Evolutionary conservation across 2,113 vertebrate genomes (phyloP), one percentile per base, ranked within the genome.

Genomic region (Aphyosemion australe): DNA sequence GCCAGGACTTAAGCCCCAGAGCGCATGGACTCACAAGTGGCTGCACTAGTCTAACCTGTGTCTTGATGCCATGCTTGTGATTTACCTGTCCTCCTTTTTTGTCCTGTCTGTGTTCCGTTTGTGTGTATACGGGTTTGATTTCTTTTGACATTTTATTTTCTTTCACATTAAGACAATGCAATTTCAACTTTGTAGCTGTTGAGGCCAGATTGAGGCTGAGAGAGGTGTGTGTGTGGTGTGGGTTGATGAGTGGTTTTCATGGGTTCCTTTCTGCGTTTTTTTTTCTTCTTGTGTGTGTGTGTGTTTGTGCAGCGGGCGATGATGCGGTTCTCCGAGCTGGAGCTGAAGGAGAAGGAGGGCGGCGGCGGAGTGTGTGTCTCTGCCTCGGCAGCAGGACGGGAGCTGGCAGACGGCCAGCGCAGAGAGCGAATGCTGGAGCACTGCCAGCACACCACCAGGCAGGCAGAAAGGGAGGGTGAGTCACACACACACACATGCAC

Each of bases 291-390:
- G 26, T 26, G 26, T 5, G 26, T 37, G 32, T 32, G 54, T 69
- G 58, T 82, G 64, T 70, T 71, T 66, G 93, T 93, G 80, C 94
- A 98, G 96, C 95, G 96, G 93, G 96, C 96, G 87, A 98, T 98
- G 96, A 96, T 98, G 94, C 95, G 96, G 90, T 98, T 98, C 94
- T 98, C 96, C 80, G 96, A 98, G 93, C 93, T 98, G 92, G 96
- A 98, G 93, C 96, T 97, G 94, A 97, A 96, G 93, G 95, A 96
- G 89, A 94, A 94, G 93, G 96, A 96, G 93, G 93, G 95, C 87
- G 91, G 59, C 46, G 48, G 94, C 81, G 68, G 76, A 63, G 90
- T 93, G 75, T 90, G 84, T 62, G 83, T 86, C 82, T 86, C 79
- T 82, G 84, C 80, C 76, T 79, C 87, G 53, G 83, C 85, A 69